Conservation (phyloP, 2,888 invertebrate species). For the Trypoxylon attenuatum region DNA sequence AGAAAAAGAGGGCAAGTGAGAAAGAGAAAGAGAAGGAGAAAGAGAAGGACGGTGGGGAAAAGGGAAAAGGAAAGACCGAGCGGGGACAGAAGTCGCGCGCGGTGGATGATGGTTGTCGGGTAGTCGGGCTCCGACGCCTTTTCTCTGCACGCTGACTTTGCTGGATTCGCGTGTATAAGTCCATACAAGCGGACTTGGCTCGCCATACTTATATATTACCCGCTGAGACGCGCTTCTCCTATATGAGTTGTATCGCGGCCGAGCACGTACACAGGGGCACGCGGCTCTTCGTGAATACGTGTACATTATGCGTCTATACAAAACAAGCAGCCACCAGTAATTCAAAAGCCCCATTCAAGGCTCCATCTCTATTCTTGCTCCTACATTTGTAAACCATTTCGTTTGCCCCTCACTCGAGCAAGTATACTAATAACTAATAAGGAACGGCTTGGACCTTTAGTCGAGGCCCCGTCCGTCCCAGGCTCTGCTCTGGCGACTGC, state of each 20-base stretch:
- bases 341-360: constrained; percentile 70
- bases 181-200: constrained; percentile 31
- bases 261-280: constrained; percentile 16
- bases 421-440: constrained; percentile 65
- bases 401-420: constrained; percentile 54
- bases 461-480: constrained; percentile 12
- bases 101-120: constrained; percentile 43
- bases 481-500: constrained; percentile 19
- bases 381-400: constrained; percentile 65
- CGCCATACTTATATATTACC: constrained; percentile 51
- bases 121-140: constrained; percentile 45
- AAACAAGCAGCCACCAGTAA: constrained; percentile 66
- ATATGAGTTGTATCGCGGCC: constrained; percentile 30
- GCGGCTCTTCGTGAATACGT: constrained; percentile 45
- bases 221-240: constrained; percentile 45
- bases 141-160: constrained; percentile 43
- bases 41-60: constrained; percentile 14
- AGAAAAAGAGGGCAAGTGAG: constrained; percentile 16
- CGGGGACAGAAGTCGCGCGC: constrained; percentile 29
- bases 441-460: constrained; percentile 55
- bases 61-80: neutral
- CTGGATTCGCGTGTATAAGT: constrained; percentile 46
- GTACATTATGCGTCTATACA: constrained; percentile 62
- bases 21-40: constrained; percentile 3
- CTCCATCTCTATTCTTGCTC: constrained; percentile 66